Conservation (phyloP, 2,797 vertebrate genomes). For the Sebastes jordani region DNA sequence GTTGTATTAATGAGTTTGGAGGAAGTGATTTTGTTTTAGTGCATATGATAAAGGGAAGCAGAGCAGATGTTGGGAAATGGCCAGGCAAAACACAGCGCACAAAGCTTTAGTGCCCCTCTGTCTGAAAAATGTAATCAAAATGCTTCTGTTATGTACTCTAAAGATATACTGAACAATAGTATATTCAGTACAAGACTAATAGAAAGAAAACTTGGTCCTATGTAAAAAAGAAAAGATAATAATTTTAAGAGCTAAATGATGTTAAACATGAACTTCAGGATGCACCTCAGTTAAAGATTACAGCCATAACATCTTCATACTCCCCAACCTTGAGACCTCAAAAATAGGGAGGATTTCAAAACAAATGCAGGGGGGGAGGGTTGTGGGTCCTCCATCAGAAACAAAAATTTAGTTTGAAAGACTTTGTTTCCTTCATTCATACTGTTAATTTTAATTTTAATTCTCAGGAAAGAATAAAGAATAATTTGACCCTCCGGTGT, state of each 20-base stretch:
- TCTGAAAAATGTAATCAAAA: not conserved
- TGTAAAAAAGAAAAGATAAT: not conserved
- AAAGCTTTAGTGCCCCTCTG: not conserved
- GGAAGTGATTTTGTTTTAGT: not conserved
- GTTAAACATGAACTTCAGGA: not conserved
- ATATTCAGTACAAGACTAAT: not conserved
- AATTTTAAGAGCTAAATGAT: not conserved
- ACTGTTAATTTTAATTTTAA: too few relatives aligned
- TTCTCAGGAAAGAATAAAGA: too few relatives aligned
- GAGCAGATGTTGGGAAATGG: not conserved
- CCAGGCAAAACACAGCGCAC: too few relatives aligned
- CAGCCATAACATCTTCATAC: not conserved
- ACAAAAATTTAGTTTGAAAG: too few relatives aligned
- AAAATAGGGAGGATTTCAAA: too few relatives aligned
- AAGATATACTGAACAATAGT: not conserved
- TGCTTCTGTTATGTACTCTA: not conserved
- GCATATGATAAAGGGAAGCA: not conserved
- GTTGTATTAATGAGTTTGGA: not conserved
- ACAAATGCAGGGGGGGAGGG: too few relatives aligned
- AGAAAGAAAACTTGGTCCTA: not conserved
- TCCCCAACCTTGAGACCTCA: too few relatives aligned
- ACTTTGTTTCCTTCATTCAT: too few relatives aligned
- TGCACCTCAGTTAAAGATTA: not conserved
- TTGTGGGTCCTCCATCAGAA: too few relatives aligned
- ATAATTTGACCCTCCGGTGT: too few relatives aligned